Conservation (phyloP, 2,113 vertebrate genomes). For the Caretta caretta region DNA sequence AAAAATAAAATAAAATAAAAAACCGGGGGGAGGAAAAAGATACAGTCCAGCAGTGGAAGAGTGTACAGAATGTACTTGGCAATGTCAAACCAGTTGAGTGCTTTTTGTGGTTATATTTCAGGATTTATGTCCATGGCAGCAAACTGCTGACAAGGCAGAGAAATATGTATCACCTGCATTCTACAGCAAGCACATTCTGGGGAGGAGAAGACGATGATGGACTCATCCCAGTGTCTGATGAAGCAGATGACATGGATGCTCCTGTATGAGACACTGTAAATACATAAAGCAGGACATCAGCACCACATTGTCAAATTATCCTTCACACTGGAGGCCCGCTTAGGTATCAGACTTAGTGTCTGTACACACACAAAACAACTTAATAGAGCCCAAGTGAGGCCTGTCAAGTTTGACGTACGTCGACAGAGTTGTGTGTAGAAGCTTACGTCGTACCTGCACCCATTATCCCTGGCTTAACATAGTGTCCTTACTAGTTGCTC, state of each 20-base stretch:
- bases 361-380: neutral
- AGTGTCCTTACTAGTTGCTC: neutral
- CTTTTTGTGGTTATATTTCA: slow-evolving; percentile 85
- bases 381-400: neutral
- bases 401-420: neutral
- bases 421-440: neutral
- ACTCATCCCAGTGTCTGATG: slow-evolving; percentile 97
- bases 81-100: slow-evolving; percentile 87
- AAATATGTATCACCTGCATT: slow-evolving; percentile 96
- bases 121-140: slow-evolving; percentile 85
- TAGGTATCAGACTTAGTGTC: neutral
- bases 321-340: neutral
- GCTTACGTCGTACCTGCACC: no score
- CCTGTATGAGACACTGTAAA: slow-evolving; percentile 91
- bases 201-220: slow-evolving; percentile 95
- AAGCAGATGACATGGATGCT: slow-evolving; percentile 95
- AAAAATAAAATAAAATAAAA: slow-evolving; percentile 70
- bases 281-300: neutral
- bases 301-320: accelerated
- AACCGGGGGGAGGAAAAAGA: slow-evolving; percentile 56
- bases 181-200: slow-evolving; percentile 95
- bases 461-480: neutral
- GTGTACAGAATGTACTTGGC: slow-evolving; percentile 81
- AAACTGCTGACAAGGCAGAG: slow-evolving; percentile 81
- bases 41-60: slow-evolving; percentile 78